A percentile compares a stretch with the other conserved stretches of the same genome.
phyloP scores from a whole-genome alignment of 2,113 vertebrate genomes.

The Mus pahari region DNA sequence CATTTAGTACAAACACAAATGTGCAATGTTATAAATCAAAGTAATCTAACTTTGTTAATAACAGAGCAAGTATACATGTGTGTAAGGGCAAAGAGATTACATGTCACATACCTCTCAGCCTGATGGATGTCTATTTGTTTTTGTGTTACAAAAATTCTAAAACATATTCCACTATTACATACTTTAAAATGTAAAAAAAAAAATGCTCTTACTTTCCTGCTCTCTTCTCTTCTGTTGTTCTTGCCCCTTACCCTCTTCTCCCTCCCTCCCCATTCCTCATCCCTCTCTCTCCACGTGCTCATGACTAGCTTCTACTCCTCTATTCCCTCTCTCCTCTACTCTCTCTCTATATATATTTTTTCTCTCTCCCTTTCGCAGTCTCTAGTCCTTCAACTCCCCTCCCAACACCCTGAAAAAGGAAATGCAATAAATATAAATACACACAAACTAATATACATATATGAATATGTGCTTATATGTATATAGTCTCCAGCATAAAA shows the following conservation, averaged over 20 bases:
- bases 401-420: too few relatives aligned
- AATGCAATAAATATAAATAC: neutral
- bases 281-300: too few relatives aligned
- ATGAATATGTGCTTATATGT: neutral
- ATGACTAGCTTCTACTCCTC: too few relatives aligned
- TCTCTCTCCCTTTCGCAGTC: too few relatives aligned
- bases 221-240: too few relatives aligned
- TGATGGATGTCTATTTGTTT: neutral
- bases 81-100: neutral
- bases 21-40: constrained; percentile 46
- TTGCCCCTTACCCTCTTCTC: too few relatives aligned
- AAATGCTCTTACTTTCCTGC: too few relatives aligned
- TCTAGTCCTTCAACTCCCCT: too few relatives aligned
- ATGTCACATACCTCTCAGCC: neutral
- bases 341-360: too few relatives aligned
- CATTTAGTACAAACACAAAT: constrained; percentile 53
- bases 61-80: neutral
- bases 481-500: neutral
- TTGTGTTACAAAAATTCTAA: neutral
- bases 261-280: too few relatives aligned
- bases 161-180: neutral
- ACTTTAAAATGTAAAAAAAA: neutral
- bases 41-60: constrained; percentile 5
- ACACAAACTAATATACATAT: fast-evolving
- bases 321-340: too few relatives aligned